These are phyloP conservation scores for Stegastes partitus DNA, from an alignment of 2,113 vertebrate species.

Conservation along the genomic window DNA sequence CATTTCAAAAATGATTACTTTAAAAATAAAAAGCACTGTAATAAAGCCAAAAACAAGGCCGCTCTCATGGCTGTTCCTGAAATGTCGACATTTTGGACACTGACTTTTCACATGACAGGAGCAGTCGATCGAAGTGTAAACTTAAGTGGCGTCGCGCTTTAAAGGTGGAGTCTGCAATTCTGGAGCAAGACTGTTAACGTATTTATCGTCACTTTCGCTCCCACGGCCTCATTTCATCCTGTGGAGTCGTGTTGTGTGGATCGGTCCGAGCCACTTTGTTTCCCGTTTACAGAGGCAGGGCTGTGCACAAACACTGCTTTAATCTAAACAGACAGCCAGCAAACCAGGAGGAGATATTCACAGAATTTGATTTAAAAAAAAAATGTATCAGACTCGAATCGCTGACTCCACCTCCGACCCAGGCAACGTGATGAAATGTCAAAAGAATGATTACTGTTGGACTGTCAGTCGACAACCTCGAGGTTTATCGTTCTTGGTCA, in stretches of 20 bases:
- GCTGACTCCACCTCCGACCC: constrained; percentile 12
- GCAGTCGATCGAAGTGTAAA: constrained; percentile 67
- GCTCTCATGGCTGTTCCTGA: constrained; percentile 61
- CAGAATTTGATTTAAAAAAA: no score
- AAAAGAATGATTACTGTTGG: constrained; percentile 33
- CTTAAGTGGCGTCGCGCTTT: constrained; percentile 48
- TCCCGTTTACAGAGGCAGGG: no score
- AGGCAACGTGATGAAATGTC: constrained; percentile 48
- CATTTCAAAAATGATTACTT: constrained; percentile 35
- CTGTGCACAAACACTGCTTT: no score
- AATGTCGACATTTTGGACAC: constrained; percentile 53
- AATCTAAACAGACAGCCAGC: no score
- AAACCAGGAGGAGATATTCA: no score
- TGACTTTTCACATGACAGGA: constrained; percentile 50
- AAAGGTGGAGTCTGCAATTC: background rate
- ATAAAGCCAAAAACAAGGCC: constrained; percentile 55
- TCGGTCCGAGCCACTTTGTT: no score
- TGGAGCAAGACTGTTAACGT: no score
- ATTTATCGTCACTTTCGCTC: no score
- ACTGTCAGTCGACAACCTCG: constrained; percentile 22
- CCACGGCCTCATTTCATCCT: no score
- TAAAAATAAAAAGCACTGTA: constrained; percentile 39
- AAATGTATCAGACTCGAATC: background rate
- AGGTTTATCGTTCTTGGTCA: constrained; percentile 56
- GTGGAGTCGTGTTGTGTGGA: no score